Conservation (phyloP, 1,140 invertebrate genomes). For the Caenorhabditis briggsae region DNA sequence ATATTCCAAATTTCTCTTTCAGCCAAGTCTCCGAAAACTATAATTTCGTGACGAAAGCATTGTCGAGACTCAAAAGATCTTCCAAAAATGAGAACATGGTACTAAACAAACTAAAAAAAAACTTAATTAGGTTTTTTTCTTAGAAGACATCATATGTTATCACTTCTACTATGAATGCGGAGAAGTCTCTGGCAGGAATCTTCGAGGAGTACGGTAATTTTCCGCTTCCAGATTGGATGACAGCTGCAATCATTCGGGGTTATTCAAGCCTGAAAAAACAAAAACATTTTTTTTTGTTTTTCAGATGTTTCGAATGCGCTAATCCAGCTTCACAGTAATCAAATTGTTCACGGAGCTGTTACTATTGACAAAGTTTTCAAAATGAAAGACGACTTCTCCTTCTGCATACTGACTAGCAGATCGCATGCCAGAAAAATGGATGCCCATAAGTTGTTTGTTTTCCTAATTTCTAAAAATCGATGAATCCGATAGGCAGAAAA, state of each 20-base stretch:
- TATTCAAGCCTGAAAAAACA: neutral
- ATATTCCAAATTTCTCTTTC: neutral
- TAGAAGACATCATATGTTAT: slow-evolving; percentile 1
- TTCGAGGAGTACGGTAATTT: slow-evolving; percentile 31
- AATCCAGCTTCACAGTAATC: slow-evolving; percentile 29
- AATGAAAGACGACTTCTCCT: neutral
- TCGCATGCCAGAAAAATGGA: slow-evolving; percentile 27
- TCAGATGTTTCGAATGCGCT: neutral
- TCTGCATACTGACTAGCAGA: slow-evolving; percentile 20
- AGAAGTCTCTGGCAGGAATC: neutral
- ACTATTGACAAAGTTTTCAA: neutral
- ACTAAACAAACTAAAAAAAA: no score
- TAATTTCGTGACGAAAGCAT: neutral
- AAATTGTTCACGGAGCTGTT: slow-evolving; percentile 17
- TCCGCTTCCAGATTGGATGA: slow-evolving; percentile 44
- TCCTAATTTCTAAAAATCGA: neutral
- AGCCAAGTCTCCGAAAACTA: slow-evolving; percentile 27
- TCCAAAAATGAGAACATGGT: slow-evolving; percentile 22
- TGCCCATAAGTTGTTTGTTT: slow-evolving; percentile 14
- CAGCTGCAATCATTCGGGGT: slow-evolving; percentile 19
- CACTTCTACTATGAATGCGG: slow-evolving; percentile 1
- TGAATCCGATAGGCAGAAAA: no score
- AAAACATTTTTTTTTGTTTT: neutral
- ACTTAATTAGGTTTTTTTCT: neutral
- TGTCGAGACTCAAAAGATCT: slow-evolving; percentile 5